Percentiles rank a stretch among this genome's conserved stretches.
Evolutionary conservation across 1,140 invertebrate genomes (phyloP).

Genomic region (Tetragonula clypearis): DNA sequence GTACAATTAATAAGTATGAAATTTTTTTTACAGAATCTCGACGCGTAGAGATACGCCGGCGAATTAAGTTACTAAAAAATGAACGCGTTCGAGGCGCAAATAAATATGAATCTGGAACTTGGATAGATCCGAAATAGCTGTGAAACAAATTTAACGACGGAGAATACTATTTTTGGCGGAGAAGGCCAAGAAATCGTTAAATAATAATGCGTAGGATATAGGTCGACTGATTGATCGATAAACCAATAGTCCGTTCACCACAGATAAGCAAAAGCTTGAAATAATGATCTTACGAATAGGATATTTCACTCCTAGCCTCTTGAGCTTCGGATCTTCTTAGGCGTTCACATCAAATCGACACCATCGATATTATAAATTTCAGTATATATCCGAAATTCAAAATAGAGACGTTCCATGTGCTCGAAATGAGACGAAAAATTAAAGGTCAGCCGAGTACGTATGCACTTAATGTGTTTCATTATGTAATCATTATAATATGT

Average conservation of each 20-base stretch:
- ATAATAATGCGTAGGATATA: conserved; percentile 53
- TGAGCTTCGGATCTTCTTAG: neutral
- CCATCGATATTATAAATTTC: neutral
- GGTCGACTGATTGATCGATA: conserved; percentile 55
- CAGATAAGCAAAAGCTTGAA: neutral
- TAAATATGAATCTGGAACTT: neutral
- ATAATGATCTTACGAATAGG: conserved; percentile 36
- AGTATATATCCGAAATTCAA: too few species aligned
- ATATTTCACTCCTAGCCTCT: neutral
- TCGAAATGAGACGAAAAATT: too few species aligned
- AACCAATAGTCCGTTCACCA: conserved; percentile 26
- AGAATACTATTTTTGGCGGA: conserved; percentile 33
- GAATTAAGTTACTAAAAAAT: neutral
- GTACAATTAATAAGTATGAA: neutral
- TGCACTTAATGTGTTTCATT: too few species aligned
- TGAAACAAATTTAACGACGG: conserved; percentile 15
- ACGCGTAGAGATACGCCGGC: neutral
- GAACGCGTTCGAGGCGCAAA: neutral
- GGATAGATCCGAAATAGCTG: neutral
- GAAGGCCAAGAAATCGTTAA: conserved; percentile 47
- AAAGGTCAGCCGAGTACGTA: too few species aligned
- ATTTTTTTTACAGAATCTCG: neutral
- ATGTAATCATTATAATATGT: too few species aligned
- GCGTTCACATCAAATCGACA: neutral
- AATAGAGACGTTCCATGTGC: too few species aligned